These are phyloP conservation scores for Anastrepha ludens DNA, from an alignment of 1,140 invertebrate species.

Conservation along the genomic window DNA sequence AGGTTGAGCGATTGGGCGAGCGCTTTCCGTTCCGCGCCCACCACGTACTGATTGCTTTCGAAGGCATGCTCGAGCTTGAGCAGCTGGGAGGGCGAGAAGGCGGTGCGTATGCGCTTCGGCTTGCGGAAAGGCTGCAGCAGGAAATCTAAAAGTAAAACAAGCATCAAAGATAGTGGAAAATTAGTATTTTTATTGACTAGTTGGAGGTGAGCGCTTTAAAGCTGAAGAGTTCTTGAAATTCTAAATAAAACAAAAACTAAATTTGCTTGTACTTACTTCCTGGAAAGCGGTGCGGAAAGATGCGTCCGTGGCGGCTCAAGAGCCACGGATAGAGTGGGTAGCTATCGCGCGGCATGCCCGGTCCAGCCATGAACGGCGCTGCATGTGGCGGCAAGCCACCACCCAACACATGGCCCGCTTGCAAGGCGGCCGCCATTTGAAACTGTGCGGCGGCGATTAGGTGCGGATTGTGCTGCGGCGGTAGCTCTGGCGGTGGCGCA, in stretches of 20 bases:
- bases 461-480: conserved; percentile 80
- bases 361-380: conserved; percentile 78
- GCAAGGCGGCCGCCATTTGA: conserved; percentile 77
- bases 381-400: conserved; percentile 75
- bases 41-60: conserved; percentile 97
- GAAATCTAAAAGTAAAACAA: conserved; percentile 83
- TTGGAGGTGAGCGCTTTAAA: neutral
- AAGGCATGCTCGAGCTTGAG: conserved; percentile 95
- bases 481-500: conserved; percentile 77
- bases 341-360: conserved; percentile 83
- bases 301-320: conserved; percentile 89
- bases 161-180: neutral
- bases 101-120: conserved; percentile 95
- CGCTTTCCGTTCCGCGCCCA: conserved; percentile 94
- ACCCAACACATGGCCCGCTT: conserved; percentile 74
- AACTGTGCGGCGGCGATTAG: conserved; percentile 82
- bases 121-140: conserved; percentile 96
- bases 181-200: neutral
- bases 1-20: conserved; percentile 89
- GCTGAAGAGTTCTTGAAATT: neutral
- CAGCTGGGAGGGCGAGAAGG: conserved; percentile 94
- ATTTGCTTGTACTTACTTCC: conserved; percentile 82
- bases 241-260: neutral
- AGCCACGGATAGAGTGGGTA: conserved; percentile 95
- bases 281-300: conserved; percentile 92